Percentiles rank a stretch among this genome's conserved stretches.
phyloP scores from a whole-genome alignment of 2,113 vertebrate species.

The Rallus limicola region DNA sequence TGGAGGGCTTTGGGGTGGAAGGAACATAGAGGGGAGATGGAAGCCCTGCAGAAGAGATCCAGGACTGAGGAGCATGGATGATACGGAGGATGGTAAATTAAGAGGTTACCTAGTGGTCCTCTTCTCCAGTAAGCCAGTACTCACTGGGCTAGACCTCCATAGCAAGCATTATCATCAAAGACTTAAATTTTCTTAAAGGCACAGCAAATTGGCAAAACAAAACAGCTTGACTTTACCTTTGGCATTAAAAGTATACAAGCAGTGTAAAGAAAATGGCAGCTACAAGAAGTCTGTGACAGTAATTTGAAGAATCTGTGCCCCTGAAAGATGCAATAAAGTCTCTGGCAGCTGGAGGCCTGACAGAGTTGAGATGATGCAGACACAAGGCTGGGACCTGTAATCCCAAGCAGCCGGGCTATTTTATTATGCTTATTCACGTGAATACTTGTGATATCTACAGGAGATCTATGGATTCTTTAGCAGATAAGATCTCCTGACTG shows the following conservation, averaged over 20 bases:
- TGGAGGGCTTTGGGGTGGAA: not conserved
- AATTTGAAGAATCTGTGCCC: slow-evolving; percentile 44
- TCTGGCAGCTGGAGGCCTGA: slow-evolving; percentile 36
- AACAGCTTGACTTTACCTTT: not conserved
- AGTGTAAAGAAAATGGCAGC: slow-evolving; percentile 1
- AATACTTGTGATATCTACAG: slow-evolving; percentile 43
- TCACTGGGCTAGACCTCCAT: not conserved
- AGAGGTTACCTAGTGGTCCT: not conserved
- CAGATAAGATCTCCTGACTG: slow-evolving; percentile 14
- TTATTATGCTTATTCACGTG: slow-evolving; percentile 19
- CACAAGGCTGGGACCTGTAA: slow-evolving; percentile 52
- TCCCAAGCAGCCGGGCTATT: slow-evolving; percentile 52
- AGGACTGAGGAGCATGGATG: not conserved
- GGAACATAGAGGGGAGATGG: not conserved
- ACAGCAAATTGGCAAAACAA: not conserved
- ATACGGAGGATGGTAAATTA: not conserved
- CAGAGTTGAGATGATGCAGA: slow-evolving; percentile 50
- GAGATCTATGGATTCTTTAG: slow-evolving; percentile 47
- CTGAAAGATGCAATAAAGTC: slow-evolving; percentile 28
- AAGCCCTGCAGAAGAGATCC: not conserved
- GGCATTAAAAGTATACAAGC: not conserved
- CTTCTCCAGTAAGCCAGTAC: not conserved
- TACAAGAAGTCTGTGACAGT: slow-evolving; percentile 15
- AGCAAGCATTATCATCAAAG: not conserved
- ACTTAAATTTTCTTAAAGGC: not conserved